Base-by-base conservation (phyloP, 2,888 invertebrate species). In the Polydrusus tereticollis region DNA sequence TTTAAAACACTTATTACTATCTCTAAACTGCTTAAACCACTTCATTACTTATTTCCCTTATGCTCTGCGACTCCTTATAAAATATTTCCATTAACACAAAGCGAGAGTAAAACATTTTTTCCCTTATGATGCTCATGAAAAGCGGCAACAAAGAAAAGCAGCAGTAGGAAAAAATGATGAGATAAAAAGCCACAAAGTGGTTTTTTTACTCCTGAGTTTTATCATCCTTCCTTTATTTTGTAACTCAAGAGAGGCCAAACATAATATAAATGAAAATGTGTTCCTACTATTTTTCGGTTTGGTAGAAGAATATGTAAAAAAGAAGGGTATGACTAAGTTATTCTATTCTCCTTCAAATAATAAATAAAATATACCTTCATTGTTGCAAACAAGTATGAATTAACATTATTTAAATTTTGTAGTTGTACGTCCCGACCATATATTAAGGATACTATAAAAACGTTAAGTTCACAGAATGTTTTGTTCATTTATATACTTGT, bases 251-350 rank as follows among this genome's bases (percentile, higher is more conserved):
- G 29, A 52, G 26, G 29, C 8, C 29, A 29, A 52, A 52, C 29
- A 52, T 52, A 52, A 52, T 52, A 52, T 52, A 52, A 52, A 52
- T 52, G 52, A 52, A 52, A 52, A 52, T 52, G 23, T 20, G 23
- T 52, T 47, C 47, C 29, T 29, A 26, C 8, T 52, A 26, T 52
- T 29, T 29, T 50, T 14, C 10, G 20, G 20, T 20, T 52, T 20
- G 7, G 29, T 20, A 7, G 23, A 50, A 23, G 14, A 26, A 50
- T 50, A 29, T 16, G 14, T 16, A 52, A 52, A 41, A 50, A 52
- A 52, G 52, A 20, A 45, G 23, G 26, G 21, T 45, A 26, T 1
- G 29, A 12, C 10, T 29, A 52, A 52, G 52, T 14, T 47, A 45
- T 45, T 45, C 20, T 20, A 8, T n/a, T 45, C 20, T 20, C 20